These are phyloP conservation scores for Nebria ingens DNA, from an alignment of 1,140 invertebrate species.

Conservation along the genomic window DNA sequence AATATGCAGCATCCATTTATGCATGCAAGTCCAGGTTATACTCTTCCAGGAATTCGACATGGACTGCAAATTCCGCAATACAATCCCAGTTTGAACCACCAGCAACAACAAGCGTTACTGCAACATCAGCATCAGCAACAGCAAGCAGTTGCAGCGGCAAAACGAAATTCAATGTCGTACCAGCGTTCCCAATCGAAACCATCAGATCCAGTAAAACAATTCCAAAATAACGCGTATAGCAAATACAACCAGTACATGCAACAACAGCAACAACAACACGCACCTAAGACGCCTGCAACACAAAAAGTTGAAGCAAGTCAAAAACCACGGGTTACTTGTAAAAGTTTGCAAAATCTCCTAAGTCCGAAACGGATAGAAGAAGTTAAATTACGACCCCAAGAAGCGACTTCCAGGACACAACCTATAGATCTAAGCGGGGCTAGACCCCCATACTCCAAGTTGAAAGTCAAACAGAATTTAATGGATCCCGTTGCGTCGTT, in stretches of 20 bases:
- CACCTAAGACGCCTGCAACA: not conserved
- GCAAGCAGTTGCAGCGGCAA: constrained; percentile 10
- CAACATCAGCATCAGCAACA: constrained; percentile 20
- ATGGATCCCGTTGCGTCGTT: constrained; percentile 28
- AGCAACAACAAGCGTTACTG: constrained; percentile 20
- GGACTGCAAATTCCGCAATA: constrained; percentile 38
- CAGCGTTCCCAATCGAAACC: not conserved
- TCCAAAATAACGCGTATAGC: not conserved
- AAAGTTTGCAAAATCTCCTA: constrained; percentile 1
- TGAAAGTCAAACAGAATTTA: constrained; percentile 36
- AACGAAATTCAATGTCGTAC: not conserved
- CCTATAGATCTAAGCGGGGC: constrained; percentile 28
- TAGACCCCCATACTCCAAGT: constrained; percentile 23
- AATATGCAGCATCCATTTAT: constrained; percentile 26
- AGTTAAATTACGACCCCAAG: not conserved
- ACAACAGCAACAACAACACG: not conserved
- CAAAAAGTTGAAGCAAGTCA: constrained; percentile 10
- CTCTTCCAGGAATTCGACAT: constrained; percentile 26
- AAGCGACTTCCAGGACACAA: constrained; percentile 3
- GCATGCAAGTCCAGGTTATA: constrained; percentile 22
- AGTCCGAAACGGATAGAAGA: not conserved
- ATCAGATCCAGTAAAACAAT: not conserved
- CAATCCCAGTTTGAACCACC: constrained; percentile 25
- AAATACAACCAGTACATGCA: not conserved
- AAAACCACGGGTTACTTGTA: constrained; percentile 13